Evolutionary conservation across 2,888 invertebrate genomes (phyloP), one percentile per base, ranked within the genome.

Genomic region (Polydrusus tereticollis): DNA sequence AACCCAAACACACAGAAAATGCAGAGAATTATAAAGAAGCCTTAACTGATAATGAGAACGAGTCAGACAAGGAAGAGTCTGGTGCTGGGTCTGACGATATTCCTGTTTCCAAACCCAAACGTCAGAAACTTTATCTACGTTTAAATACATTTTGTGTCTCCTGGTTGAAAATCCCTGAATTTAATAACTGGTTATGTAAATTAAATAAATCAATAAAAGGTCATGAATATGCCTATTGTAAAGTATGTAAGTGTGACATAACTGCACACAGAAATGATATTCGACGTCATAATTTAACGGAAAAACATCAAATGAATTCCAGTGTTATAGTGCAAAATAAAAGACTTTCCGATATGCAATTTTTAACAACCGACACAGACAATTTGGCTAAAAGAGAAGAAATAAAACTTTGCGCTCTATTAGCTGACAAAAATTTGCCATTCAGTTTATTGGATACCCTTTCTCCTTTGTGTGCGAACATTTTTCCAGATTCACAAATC

Each of bases 401-500:
- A 10, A 36, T 36, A 10, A 36, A 36, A 10, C 12, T 36, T 5
- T 36, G 36, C 10, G 36, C 8, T 8, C 36, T 36, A 8, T 10
- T 36, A 8, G 36, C 36, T 36, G 12, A 10, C 12, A 36, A 36
- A 8, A 36, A 36, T 36, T 36, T 36, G 12, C 12, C 36, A 8
- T 36, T 36, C 12, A 36, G 12, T 8, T 36, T 36, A 36, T 36
- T 36, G 12, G 36, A 36, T 36, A 36, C 36, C 10, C 12, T 36
- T 8, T 8, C 8, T 36, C 36, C 36, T 36, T 10, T 36, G 5
- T 41, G 10, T 18, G 4, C 8, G 12, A 59, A 16, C 20, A 41
- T 41, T 41, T 59, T 59, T 36, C 10, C 41, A n/a, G 60, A 60
- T 12, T 38, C 38, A n/a, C n/a, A 41, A n/a, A 36, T 41, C 7